Evolutionary conservation across 2,113 vertebrate species (phyloP).

Genomic region (Ivindomyrus marchei): DNA sequence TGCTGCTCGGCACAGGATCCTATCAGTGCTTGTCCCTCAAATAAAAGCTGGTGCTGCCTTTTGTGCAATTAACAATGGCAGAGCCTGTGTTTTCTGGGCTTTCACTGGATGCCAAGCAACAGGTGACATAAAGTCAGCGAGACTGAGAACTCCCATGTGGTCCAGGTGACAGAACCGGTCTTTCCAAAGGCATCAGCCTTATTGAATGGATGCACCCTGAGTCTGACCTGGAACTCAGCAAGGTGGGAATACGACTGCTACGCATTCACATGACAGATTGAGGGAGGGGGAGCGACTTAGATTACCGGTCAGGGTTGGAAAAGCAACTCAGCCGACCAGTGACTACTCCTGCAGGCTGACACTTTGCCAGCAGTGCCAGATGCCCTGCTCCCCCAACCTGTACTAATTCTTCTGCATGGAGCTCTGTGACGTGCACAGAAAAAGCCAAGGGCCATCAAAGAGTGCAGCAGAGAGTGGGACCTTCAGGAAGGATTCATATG

Average conservation of each 20-base stretch:
- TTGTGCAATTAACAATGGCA: neutral
- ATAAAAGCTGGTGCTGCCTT: neutral
- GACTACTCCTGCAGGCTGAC: neutral
- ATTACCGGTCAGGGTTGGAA: neutral
- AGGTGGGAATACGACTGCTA: neutral
- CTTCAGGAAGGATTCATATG: neutral
- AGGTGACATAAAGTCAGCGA: neutral
- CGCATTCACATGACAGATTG: neutral
- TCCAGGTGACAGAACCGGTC: neutral
- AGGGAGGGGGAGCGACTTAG: neutral
- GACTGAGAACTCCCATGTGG: neutral
- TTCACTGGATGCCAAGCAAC: constrained; percentile 3
- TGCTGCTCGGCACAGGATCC: neutral
- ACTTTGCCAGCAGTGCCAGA: neutral
- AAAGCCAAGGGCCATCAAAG: neutral
- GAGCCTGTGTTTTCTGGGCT: neutral
- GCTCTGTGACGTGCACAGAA: neutral
- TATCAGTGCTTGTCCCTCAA: neutral
- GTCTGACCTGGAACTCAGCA: neutral
- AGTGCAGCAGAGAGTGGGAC: neutral
- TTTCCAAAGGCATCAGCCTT: neutral
- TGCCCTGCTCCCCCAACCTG: neutral
- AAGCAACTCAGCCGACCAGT: neutral
- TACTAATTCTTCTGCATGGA: neutral
- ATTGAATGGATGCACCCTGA: neutral